These are phyloP conservation scores for Danio kyathit DNA, from an alignment of 2,797 vertebrate species.

Conservation along the genomic window DNA sequence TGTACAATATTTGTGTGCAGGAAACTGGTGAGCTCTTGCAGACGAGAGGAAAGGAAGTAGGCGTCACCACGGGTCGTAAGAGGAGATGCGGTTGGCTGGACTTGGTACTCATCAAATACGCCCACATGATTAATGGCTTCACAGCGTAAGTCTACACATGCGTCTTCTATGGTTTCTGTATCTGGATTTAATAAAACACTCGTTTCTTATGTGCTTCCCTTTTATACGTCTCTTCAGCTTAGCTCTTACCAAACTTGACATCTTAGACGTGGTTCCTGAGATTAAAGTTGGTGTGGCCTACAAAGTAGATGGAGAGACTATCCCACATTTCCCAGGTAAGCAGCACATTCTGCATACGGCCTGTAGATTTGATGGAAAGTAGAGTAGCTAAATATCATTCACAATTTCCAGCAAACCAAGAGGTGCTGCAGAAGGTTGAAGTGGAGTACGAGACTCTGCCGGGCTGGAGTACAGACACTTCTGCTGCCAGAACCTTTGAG, in stretches of 20 bases:
- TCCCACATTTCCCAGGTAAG: slow-evolving; percentile 98
- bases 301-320: slow-evolving; percentile 87
- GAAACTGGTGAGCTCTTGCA: slow-evolving; percentile 92
- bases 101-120: slow-evolving; percentile 93
- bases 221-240: slow-evolving; percentile 76
- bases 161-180: neutral
- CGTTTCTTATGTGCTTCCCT: neutral
- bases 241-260: slow-evolving; percentile 98
- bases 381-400: neutral
- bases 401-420: slow-evolving; percentile 88
- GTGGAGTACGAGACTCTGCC: slow-evolving; percentile 94
- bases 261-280: slow-evolving; percentile 91
- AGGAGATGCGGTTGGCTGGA: slow-evolving; percentile 98
- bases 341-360: neutral
- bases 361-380: neutral
- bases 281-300: slow-evolving; percentile 95
- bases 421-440: slow-evolving; percentile 93
- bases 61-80: slow-evolving; percentile 96
- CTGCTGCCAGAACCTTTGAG: slow-evolving; percentile 87
- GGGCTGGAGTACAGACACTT: slow-evolving; percentile 94
- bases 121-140: slow-evolving; percentile 98
- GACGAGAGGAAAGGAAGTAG: slow-evolving; percentile 91
- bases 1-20: slow-evolving; percentile 68
- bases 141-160: slow-evolving; percentile 88
- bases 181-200: neutral